These are phyloP conservation scores for Cydia fagiglandana DNA, from an alignment of 1,140 invertebrate genomes.

Conservation along the genomic window DNA sequence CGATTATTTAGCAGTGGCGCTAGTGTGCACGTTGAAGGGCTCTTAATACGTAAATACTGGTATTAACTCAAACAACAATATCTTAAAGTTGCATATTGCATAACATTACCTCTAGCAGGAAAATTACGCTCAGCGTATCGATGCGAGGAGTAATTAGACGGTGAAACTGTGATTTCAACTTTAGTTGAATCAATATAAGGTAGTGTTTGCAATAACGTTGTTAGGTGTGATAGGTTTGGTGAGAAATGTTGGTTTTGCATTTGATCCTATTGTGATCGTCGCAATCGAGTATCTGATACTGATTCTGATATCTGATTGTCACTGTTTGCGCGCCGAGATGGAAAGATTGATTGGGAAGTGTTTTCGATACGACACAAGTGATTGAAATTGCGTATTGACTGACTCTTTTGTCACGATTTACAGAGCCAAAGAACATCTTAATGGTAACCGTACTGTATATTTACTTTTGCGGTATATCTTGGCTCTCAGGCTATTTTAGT, in stretches of 20 bases:
- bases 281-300: constrained; percentile 7
- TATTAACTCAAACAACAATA: too few relatives aligned
- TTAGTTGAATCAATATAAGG: not conserved
- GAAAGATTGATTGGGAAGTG: constrained; percentile 5
- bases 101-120: too few relatives aligned
- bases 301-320: too few relatives aligned
- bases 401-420: not conserved
- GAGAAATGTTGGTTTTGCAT: not conserved
- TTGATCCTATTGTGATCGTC: constrained; percentile 1
- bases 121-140: not conserved
- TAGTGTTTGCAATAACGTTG: not conserved
- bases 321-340: not conserved
- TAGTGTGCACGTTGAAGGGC: too few relatives aligned
- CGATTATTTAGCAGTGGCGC: too few relatives aligned
- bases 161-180: not conserved
- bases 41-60: too few relatives aligned
- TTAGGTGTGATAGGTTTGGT: not conserved
- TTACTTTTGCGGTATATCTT: too few relatives aligned
- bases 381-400: not conserved
- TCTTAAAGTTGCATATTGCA: too few relatives aligned
- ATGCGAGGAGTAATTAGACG: not conserved
- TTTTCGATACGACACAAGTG: not conserved
- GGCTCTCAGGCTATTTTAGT: too few relatives aligned
- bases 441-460: too few relatives aligned
- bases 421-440: too few relatives aligned